A percentile compares a stretch with the other conserved stretches of the same genome.
phyloP scores from a whole-genome alignment of 1,140 invertebrate genomes.

The Cephus cinctus region DNA sequence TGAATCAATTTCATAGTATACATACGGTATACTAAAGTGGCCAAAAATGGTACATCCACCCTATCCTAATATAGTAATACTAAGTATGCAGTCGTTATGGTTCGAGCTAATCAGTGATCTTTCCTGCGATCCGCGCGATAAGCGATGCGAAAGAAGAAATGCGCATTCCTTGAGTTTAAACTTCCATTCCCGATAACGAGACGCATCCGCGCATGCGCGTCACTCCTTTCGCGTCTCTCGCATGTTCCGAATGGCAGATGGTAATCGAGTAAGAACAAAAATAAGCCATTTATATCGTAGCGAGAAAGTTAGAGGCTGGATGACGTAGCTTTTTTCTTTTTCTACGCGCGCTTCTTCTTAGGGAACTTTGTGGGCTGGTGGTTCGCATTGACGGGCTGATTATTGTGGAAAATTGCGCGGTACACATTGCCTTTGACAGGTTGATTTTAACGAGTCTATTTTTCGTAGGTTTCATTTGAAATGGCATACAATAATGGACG shows the following conservation, averaged over 20 bases:
- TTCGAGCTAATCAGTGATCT: no score
- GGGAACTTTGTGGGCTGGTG: not conserved
- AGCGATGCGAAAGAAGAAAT: not conserved
- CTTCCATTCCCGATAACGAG: no score
- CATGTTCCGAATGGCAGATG: no score
- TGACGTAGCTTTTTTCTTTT: conserved; percentile 8
- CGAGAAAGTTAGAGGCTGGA: conserved; percentile 5
- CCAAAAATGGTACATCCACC: no score
- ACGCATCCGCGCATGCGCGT: no score
- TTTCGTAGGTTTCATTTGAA: conserved; percentile 6
- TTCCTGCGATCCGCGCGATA: not conserved
- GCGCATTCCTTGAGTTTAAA: not conserved
- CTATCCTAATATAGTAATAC: no score
- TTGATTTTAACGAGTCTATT: conserved; percentile 10
- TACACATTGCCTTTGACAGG: not conserved
- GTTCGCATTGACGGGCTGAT: not conserved
- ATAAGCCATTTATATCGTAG: not conserved
- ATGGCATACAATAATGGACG: conserved; percentile 6
- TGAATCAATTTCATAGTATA: no score
- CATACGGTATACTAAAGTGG: no score
- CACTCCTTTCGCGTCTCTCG: no score
- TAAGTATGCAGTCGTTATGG: no score
- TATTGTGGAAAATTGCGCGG: not conserved
- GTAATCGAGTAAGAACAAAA: not conserved
- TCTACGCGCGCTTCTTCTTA: conserved; percentile 1